A percentile compares a stretch with the other conserved stretches of the same genome.
phyloP scores from a whole-genome alignment of 1,140 invertebrate species.

The Meteorus sp. region DNA sequence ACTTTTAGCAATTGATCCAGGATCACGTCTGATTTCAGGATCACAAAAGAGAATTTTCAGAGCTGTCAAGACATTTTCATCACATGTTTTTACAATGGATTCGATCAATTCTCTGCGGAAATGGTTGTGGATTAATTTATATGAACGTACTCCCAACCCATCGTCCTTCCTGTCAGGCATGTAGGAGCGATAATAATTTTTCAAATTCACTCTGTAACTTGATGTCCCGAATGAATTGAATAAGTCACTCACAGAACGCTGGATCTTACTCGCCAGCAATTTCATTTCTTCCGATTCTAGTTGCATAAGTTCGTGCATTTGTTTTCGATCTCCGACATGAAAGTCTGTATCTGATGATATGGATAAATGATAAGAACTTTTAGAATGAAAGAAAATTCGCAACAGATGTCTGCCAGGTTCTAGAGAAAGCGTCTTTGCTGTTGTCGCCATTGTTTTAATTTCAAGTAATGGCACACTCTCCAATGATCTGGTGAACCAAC shows the following conservation, averaged over 20 bases:
- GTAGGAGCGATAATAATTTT: conserved; percentile 40
- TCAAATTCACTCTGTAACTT: conserved; percentile 29
- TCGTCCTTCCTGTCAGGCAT: conserved; percentile 21
- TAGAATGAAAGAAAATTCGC: conserved; percentile 40
- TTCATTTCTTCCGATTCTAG: conserved; percentile 33
- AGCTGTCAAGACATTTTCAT: conserved; percentile 4
- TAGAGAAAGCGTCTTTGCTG: conserved; percentile 37
- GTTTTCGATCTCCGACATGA: conserved; percentile 36
- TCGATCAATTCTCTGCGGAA: conserved; percentile 36
- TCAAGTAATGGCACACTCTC: conserved; percentile 19
- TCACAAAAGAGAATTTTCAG: conserved; percentile 37
- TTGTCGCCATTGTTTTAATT: conserved; percentile 39
- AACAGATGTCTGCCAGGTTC: conserved; percentile 40
- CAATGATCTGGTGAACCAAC: conserved; percentile 32
- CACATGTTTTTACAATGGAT: conserved; percentile 9
- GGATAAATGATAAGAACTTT: conserved; percentile 32
- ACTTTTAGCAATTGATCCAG: not conserved
- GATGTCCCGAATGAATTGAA: conserved; percentile 41
- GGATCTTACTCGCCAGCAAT: conserved; percentile 23
- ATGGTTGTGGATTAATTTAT: conserved; percentile 31
- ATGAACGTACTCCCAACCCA: conserved; percentile 21
- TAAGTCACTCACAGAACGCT: conserved; percentile 27
- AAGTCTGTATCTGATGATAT: conserved; percentile 44
- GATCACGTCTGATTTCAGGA: conserved; percentile 24
- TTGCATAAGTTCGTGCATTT: conserved; percentile 40